Evolutionary conservation across 1,140 invertebrate genomes (phyloP).

Genomic region (Drosophila teissieri): DNA sequence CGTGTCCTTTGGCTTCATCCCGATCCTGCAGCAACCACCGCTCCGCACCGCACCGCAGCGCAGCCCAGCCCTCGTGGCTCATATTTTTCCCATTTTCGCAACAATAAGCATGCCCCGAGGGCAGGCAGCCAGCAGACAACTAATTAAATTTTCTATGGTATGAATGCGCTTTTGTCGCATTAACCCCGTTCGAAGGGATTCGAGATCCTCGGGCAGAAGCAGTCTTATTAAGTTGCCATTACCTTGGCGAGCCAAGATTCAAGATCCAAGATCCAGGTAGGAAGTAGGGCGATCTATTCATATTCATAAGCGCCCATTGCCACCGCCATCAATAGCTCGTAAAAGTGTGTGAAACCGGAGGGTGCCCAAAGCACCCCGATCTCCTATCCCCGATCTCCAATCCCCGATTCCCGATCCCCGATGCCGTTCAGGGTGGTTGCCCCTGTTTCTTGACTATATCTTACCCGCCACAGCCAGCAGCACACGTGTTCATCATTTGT

Average conservation of each 20-base stretch:
- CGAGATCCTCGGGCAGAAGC: constrained; percentile 11
- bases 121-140: constrained; percentile 50
- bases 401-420: constrained; percentile 12
- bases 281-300: constrained; percentile 53
- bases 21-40: constrained; percentile 2
- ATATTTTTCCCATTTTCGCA: constrained; percentile 27
- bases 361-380: constrained; percentile 43
- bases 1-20: constrained; percentile 7
- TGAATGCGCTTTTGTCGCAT: constrained; percentile 70
- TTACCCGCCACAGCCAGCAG: constrained; percentile 17
- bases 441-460: constrained; percentile 19
- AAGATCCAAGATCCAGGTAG: constrained; percentile 45
- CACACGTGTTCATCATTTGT: constrained; percentile 61
- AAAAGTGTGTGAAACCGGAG: constrained; percentile 73
- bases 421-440: constrained; percentile 68
- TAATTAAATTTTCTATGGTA: constrained; percentile 72
- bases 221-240: constrained; percentile 73
- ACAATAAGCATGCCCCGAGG: constrained; percentile 45
- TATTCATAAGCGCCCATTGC: constrained; percentile 77
- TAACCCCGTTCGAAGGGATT: constrained; percentile 20
- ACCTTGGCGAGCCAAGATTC: constrained; percentile 5
- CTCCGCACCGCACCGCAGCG: constrained; percentile 4
- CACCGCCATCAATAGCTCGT: constrained; percentile 77
- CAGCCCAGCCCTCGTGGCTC: neutral
- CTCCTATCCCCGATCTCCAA: constrained; percentile 13